These are phyloP conservation scores for Hesperia comma DNA, from an alignment of 2,888 invertebrate genomes.

Conservation along the genomic window DNA sequence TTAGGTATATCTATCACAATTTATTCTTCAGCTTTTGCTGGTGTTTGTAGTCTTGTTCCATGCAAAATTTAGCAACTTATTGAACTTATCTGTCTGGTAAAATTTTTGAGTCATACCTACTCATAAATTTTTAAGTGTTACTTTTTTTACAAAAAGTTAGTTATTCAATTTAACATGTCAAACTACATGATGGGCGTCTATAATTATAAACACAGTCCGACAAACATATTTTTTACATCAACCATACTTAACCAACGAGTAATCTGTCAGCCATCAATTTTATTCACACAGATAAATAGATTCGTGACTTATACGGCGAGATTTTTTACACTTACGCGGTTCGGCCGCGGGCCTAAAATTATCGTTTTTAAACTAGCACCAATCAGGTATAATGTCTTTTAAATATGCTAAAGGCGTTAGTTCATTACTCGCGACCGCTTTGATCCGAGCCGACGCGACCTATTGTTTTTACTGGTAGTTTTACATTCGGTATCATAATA, in stretches of 20 bases:
- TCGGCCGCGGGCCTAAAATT: slow-evolving; percentile 53
- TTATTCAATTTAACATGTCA: no score
- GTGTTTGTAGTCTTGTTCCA: no score
- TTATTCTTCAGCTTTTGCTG: no score
- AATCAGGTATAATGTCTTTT: slow-evolving; percentile 65
- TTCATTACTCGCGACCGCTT: slow-evolving; percentile 57
- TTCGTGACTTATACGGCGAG: slow-evolving; percentile 31
- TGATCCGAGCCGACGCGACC: slow-evolving; percentile 45
- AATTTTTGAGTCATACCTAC: no score
- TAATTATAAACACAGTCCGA: not conserved
- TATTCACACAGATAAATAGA: slow-evolving; percentile 39
- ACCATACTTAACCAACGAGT: slow-evolving; percentile 30
- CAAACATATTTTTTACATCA: slow-evolving; percentile 10
- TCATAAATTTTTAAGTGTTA: no score
- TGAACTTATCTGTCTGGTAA: no score
- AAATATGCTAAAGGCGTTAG: slow-evolving; percentile 59
- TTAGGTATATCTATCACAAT: no score
- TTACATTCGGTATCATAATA: slow-evolving; percentile 14
- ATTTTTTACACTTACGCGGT: slow-evolving; percentile 24
- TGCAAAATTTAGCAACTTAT: no score
- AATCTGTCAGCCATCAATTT: slow-evolving; percentile 34
- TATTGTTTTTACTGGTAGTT: slow-evolving; percentile 32
- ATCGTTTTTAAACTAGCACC: slow-evolving; percentile 67
- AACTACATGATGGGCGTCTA: no score
- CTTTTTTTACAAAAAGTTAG: no score